Evolutionary conservation across 2,888 invertebrate species (phyloP).

Genomic region (Brenthis ino): DNA sequence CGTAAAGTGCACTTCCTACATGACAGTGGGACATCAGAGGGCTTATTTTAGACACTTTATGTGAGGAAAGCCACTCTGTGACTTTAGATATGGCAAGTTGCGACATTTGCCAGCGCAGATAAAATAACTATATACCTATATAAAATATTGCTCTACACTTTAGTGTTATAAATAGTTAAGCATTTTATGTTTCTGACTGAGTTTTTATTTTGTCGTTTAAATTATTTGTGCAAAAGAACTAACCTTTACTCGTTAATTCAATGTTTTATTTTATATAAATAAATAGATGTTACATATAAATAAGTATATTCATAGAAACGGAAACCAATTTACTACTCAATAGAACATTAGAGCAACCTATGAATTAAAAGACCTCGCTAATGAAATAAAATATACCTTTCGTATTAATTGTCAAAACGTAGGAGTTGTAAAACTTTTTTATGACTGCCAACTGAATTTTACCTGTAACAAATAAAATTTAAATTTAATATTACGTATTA

Average conservation of each 20-base stretch:
- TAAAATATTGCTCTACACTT: background rate
- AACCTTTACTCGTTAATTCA: too few relatives aligned
- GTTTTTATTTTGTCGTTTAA: too few relatives aligned
- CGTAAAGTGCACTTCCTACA: conserved; percentile 65
- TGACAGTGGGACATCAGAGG: conserved; percentile 57
- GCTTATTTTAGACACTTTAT: conserved; percentile 74
- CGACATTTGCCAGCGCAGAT: conserved; percentile 51
- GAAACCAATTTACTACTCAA: too few relatives aligned
- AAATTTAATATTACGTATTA: conserved; percentile 3
- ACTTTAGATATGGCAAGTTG: conserved; percentile 69
- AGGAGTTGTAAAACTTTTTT: conserved; percentile 25
- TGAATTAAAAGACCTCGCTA: background rate
- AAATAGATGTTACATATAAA: too few relatives aligned
- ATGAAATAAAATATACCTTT: conserved; percentile 4
- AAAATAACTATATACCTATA: background rate
- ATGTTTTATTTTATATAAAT: too few relatives aligned
- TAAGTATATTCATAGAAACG: too few relatives aligned
- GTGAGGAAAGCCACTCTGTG: conserved; percentile 61
- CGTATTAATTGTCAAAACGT: background rate
- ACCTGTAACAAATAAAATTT: conserved; percentile 28
- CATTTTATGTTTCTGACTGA: background rate
- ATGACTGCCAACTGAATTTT: conserved; percentile 7
- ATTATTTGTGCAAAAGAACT: too few relatives aligned
- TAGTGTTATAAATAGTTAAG: background rate
- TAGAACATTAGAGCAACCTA: background rate